Evolutionary conservation across 2,113 vertebrate species (phyloP), one percentile per base, ranked within the genome.

Genomic region (Sturnira hondurensis): DNA sequence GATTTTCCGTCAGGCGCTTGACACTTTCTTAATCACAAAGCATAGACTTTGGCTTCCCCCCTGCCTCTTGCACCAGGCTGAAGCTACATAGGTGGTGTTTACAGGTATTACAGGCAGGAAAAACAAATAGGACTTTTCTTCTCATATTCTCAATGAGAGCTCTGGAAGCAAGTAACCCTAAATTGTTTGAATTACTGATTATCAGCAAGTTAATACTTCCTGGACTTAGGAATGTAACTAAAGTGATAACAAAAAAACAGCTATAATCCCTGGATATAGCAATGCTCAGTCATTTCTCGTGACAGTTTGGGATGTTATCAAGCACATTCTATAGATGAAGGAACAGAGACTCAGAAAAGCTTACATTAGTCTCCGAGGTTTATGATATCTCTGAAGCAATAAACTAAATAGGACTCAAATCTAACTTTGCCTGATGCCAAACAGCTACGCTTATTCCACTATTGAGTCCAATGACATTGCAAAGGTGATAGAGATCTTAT

Each of bases 121-220:
- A 71, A 41, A 63, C 41, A 13, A 86, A 36, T 6, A 20, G 33
- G 20, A 76, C 20, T 90, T 87, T 77, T 67, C 33, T 77, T 67
- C n/a, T 77, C 22, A 38, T 86, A 24, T 73, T 91, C 50, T 50
- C 16, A 89, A 8, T 77, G 58, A 56, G 50, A 95, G 76, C 24
- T 28, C 45, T 90, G 50, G 24, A 91, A 94, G 8, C 11, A 41
- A 65, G 22, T 74, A 89, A 70, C 70, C 45, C 50, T 86, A 81
- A 93, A 82, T 43, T 63, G 11, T 68, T 93, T 95, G 20, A 85
- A 86, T 92, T 91, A 74, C n/a, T 28, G 3, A 86, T 56, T 5
- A 11, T 82, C 47, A 33, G 33, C 13, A 91, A 70, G 33, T 45
- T 88, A 82, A 50, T 52, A 54, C 20, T 31, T 63, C 56, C 6